Base-by-base conservation (phyloP, 2,113 vertebrate species). In the Gymnarchus niloticus region DNA sequence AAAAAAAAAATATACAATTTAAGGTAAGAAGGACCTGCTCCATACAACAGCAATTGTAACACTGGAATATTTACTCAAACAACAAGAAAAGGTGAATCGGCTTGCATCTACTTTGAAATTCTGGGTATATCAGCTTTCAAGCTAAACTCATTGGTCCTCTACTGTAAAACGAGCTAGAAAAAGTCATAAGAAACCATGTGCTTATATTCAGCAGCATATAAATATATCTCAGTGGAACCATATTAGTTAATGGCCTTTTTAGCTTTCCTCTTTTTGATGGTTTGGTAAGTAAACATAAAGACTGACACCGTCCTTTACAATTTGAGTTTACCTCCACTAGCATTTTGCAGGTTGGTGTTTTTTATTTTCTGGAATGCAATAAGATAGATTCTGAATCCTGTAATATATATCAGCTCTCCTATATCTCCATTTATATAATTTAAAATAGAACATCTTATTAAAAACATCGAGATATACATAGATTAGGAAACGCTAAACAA, bases 361-460 rank as follows among this genome's bases (percentile, higher is more conserved):
- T 88, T 37, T n/a, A 17, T 73, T 41, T 94, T 93, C 95, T 96
- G 96, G 96, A 98, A 98, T 98, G 97, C 96, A 96, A 95, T 93
- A 96, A 95, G 93, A 95, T 97, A 96, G 94, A 94, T 96, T 96
- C 93, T 95, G 90, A 97, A 96, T 96, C 97, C 95, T 96, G 96
- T 95, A 94, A 95, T 96, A 93, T 93, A 95, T 97, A 97, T 98
- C 96, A 96, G 96, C 96, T 98, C 96, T 99, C 96, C 96, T 98
- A 97, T 97, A 97, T 97, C 96, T 98, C 96, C 95, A 98, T 99
- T 96, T 98, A 98, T 97, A 98, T 98, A 93, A 95, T 99, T 98
- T 99, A 99, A 99, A 99, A 99, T 99, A 98, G 97, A 99, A 97
- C 97, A 99, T 99, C 97, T 98, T 98, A 99, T 97, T 99, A 98